Percentiles rank a stretch among this genome's conserved stretches.
Evolutionary conservation across 2,797 vertebrate genomes (phyloP).

Genomic region (Melopsittacus undulatus): DNA sequence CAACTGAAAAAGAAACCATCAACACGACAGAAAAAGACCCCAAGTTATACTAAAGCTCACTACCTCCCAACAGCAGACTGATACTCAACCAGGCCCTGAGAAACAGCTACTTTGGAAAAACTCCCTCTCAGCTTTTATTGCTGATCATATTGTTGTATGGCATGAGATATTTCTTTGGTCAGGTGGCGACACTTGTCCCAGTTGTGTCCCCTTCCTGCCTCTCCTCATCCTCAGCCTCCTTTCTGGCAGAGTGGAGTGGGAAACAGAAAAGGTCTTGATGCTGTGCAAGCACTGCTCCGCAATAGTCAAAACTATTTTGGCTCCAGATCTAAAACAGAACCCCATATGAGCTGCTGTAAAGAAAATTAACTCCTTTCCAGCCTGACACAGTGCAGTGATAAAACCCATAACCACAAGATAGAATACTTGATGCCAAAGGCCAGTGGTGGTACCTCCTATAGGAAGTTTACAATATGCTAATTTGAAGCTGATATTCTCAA

Average conservation of each 20-base stretch:
- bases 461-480: background rate
- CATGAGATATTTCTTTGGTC: background rate
- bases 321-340: background rate
- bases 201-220: background rate
- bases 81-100: background rate
- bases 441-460: background rate
- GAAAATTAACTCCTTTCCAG: background rate
- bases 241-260: fast-evolving
- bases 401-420: background rate
- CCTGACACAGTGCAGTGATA: fast-evolving
- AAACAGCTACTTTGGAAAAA: background rate
- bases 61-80: background rate
- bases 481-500: background rate
- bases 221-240: background rate
- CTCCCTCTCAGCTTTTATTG: background rate
- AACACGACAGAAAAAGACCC: background rate
- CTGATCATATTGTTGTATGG: background rate
- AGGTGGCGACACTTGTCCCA: background rate
- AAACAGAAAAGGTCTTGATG: background rate
- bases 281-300: background rate
- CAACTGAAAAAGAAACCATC: background rate
- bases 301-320: background rate
- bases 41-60: background rate
- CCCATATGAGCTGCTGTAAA: background rate
- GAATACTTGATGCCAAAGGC: background rate